Conservation (phyloP, 2,888 invertebrate genomes). For the Carpatolechia fugitivella region DNA sequence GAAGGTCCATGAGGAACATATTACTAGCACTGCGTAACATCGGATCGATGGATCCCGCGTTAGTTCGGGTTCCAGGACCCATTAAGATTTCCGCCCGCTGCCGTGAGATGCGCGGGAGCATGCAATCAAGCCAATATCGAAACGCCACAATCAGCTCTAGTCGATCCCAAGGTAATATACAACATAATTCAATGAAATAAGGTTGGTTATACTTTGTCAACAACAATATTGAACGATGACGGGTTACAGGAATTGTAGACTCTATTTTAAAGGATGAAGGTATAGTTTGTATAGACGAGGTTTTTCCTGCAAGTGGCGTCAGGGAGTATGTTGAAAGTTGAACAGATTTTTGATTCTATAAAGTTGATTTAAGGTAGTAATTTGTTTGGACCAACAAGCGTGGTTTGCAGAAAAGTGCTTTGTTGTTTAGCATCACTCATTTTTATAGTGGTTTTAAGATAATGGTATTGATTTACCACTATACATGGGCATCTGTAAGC, state of each 20-base stretch:
- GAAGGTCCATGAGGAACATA: slow-evolving; percentile 21
- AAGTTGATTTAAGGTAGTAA: slow-evolving; percentile 20
- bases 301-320: slow-evolving; percentile 17
- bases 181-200: neutral
- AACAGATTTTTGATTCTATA: slow-evolving; percentile 26
- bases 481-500: slow-evolving; percentile 52
- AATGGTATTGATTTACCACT: slow-evolving; percentile 75
- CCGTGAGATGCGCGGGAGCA: slow-evolving; percentile 68
- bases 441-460: slow-evolving; percentile 75
- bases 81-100: slow-evolving; percentile 77
- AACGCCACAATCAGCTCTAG: slow-evolving; percentile 27
- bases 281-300: slow-evolving; percentile 36
- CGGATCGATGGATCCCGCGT: slow-evolving; percentile 73
- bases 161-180: slow-evolving; percentile 15
- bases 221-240: neutral
- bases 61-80: slow-evolving; percentile 74
- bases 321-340: slow-evolving; percentile 1
- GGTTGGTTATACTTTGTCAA: slow-evolving; percentile 16
- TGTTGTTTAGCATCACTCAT: slow-evolving; percentile 60
- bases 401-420: slow-evolving; percentile 53
- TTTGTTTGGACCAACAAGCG: slow-evolving; percentile 20
- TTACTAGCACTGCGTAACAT: slow-evolving; percentile 46
- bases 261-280: slow-evolving; percentile 28
- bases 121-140: slow-evolving; percentile 27
- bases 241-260: slow-evolving; percentile 15